Percentiles rank a stretch among this genome's conserved stretches.
Conservation (phyloP, 1,140 invertebrate genomes). For the Trachymyrmex cornetzi region DNA sequence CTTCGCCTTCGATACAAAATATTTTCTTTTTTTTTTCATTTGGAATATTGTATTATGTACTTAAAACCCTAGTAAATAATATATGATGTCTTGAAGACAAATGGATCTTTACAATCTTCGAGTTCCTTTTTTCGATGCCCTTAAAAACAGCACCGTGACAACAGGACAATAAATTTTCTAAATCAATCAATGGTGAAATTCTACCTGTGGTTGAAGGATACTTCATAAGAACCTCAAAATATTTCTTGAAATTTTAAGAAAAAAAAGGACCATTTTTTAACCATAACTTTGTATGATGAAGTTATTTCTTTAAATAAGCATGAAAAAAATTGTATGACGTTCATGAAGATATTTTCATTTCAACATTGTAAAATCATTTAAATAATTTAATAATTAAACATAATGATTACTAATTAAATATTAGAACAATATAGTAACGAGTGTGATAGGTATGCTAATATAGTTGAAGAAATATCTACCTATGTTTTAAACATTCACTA, state of each 20-base stretch:
- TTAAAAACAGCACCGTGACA: background rate
- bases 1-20: constrained; percentile 9
- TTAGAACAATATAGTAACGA: background rate
- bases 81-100: constrained; percentile 15
- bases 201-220: constrained; percentile 62
- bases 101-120: background rate
- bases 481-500: background rate
- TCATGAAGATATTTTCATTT: background rate
- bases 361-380: background rate
- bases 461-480: background rate
- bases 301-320: background rate
- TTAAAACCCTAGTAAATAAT: constrained; percentile 55
- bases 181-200: constrained; percentile 58
- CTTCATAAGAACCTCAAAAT: constrained; percentile 65
- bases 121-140: background rate
- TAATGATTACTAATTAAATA: constrained; percentile 4
- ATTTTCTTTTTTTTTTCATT: background rate
- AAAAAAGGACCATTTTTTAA: too few relatives aligned
- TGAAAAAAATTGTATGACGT: background rate
- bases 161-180: constrained; percentile 54
- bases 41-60: background rate
- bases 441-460: too few relatives aligned
- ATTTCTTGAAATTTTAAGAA: constrained; percentile 20
- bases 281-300: background rate
- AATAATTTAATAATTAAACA: background rate